Base-by-base conservation (phyloP, 2,888 invertebrate species). In the Caprella mutica region DNA sequence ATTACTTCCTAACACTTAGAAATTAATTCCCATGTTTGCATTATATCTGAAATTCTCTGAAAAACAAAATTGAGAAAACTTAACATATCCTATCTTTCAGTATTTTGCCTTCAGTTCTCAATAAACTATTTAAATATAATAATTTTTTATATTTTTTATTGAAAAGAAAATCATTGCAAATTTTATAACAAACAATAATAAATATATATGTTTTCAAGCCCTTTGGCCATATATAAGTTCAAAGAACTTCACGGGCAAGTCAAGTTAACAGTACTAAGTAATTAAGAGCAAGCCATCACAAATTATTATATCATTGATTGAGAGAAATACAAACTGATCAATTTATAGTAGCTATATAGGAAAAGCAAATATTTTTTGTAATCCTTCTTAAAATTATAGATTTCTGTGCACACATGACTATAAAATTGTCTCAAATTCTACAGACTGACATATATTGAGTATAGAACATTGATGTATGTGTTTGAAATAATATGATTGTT, bases 401-500 rank as follows among this genome's bases (percentile, higher is more conserved):
- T 2, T 2, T 4, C 4, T 17, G 2, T 38, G 19, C 23, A 21
- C 23, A 4, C 44, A 43, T n/a, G 21, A n/a, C 33, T 48, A 35
- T 27, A 21, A 30, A 48, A 38, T 27, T 26, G 23, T 52, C 42
- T 57, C 52, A 52, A 52, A 52, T 52, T 57, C 51, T 42, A 52
- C 52, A 52, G 46, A 55, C 35, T 48, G 46, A 55, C 38, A 26
- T 48, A 55, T 52, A 52, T 56, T 52, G 51, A 56, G 51, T 30
- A 52, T 52, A 52, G 52, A 43, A 52, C 43, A 56, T 56, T 52
- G 51, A 56, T 56, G 52, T 56, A 48, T 48, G 48, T 48, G 48
- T 55, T 39, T 48, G 29, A 19, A 46, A 24, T 24, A 35, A 44
- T 44, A 54, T 46, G 33, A 29, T 33, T 46, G 33, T 54, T 33